These are phyloP conservation scores for Orchesella cincta DNA, from an alignment of 1,140 invertebrate genomes.

Conservation along the genomic window DNA sequence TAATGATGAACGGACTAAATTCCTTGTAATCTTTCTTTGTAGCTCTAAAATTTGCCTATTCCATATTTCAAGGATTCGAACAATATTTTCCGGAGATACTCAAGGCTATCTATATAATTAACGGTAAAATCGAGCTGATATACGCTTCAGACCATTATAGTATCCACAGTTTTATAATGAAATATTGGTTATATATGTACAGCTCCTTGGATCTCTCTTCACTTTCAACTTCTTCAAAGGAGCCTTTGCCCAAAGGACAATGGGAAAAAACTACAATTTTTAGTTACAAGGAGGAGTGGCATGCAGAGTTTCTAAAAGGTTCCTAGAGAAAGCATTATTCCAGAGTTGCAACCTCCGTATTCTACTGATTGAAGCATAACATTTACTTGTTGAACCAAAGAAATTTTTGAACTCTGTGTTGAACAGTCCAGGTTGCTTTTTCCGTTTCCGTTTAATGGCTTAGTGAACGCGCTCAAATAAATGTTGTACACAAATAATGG, in stretches of 20 bases:
- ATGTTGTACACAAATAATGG: no score
- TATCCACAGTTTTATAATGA: background rate
- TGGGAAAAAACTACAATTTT: background rate
- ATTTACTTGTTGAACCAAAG: background rate
- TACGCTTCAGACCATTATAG: background rate
- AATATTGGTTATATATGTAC: background rate
- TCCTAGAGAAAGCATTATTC: background rate
- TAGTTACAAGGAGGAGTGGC: background rate
- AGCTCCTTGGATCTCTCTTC: conserved; percentile 13
- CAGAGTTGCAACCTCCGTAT: background rate
- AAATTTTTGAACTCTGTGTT: background rate
- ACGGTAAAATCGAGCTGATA: background rate
- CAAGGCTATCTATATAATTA: background rate
- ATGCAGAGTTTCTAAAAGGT: background rate
- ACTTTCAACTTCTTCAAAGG: background rate
- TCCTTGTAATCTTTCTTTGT: no score
- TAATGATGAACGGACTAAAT: no score
- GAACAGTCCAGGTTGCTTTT: background rate
- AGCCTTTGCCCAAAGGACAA: background rate
- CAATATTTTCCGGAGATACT: conserved; percentile 1
- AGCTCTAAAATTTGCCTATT: no score
- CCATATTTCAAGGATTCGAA: background rate
- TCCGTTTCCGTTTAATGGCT: background rate
- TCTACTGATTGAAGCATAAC: background rate
- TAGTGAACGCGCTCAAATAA: background rate